Evolutionary conservation across 2,888 invertebrate species (phyloP).

Genomic region (Protula sp.): DNA sequence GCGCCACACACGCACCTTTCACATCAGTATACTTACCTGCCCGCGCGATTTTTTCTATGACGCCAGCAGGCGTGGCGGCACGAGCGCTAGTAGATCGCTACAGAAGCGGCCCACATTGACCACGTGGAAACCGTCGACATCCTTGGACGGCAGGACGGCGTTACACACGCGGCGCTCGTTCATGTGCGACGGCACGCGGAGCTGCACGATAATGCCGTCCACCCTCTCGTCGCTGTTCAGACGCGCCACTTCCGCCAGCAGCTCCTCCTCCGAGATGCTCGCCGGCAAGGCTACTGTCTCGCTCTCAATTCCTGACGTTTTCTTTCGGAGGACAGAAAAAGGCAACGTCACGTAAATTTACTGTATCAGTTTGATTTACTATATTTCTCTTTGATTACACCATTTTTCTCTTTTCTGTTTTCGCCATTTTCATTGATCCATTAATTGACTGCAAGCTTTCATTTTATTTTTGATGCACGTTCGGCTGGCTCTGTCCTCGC

Average conservation of each 20-base stretch:
- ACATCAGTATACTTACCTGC: slow-evolving; percentile 55
- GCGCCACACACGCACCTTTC: too few relatives aligned
- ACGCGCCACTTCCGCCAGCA: slow-evolving; percentile 58
- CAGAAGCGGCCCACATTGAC: slow-evolving; percentile 70
- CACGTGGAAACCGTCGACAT: slow-evolving; percentile 87
- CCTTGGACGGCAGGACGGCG: slow-evolving; percentile 73
- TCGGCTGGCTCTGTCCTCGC: slow-evolving; percentile 77
- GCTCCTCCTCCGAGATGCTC: slow-evolving; percentile 51
- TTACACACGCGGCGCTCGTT: slow-evolving; percentile 60
- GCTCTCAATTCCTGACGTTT: slow-evolving; percentile 58
- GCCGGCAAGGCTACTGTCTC: slow-evolving; percentile 26
- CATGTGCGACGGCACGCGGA: slow-evolving; percentile 75
- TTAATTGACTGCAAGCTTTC: too few relatives aligned
- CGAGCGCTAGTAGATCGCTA: slow-evolving; percentile 55
- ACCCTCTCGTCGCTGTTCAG: slow-evolving; percentile 68
- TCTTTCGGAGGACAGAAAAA: slow-evolving; percentile 57
- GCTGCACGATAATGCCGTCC: slow-evolving; percentile 70
- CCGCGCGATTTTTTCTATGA: slow-evolving; percentile 64
- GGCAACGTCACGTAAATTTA: too few relatives aligned
- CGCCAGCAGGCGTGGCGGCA: slow-evolving; percentile 79
- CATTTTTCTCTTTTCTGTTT: too few relatives aligned
- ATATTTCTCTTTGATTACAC: too few relatives aligned
- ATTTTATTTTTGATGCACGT: slow-evolving; percentile 79
- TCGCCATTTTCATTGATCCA: too few relatives aligned
- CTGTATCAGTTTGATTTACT: too few relatives aligned